Conservation (phyloP, 2,888 invertebrate genomes). For the Drosophila rellima region DNA sequence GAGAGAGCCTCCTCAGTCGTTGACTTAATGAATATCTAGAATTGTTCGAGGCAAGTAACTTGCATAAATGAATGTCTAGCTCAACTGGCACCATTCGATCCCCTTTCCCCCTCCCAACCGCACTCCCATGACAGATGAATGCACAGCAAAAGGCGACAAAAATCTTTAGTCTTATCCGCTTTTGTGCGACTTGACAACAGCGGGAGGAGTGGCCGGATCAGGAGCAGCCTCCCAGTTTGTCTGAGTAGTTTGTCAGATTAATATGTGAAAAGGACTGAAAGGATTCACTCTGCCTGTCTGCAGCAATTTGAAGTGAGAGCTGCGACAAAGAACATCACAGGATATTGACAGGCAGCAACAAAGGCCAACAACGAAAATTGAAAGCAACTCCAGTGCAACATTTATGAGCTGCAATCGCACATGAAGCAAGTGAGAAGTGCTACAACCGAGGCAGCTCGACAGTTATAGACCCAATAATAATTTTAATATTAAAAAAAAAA, state of each 20-base stretch:
- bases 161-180: constrained; percentile 28
- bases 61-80: constrained; percentile 56
- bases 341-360: constrained; percentile 47
- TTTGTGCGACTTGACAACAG: constrained; percentile 25
- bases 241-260: constrained; percentile 70
- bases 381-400: constrained; percentile 15
- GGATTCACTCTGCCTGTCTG: constrained; percentile 30
- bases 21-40: constrained; percentile 47
- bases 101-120: background rate
- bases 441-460: no score
- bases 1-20: background rate
- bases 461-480: no score
- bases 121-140: constrained; percentile 28
- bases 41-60: constrained; percentile 37
- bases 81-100: constrained; percentile 2
- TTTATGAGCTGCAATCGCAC: constrained; percentile 31
- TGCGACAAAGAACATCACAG: constrained; percentile 57
- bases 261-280: constrained; percentile 50
- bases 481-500: no score
- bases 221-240: constrained; percentile 21
- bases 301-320: constrained; percentile 51
- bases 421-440: background rate
- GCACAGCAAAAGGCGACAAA: constrained; percentile 27
- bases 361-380: constrained; percentile 6
- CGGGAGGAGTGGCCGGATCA: background rate